A percentile compares a stretch with the other conserved stretches of the same genome.
phyloP scores from a whole-genome alignment of 1,140 invertebrate species.

The Portunus trituberculatus region DNA sequence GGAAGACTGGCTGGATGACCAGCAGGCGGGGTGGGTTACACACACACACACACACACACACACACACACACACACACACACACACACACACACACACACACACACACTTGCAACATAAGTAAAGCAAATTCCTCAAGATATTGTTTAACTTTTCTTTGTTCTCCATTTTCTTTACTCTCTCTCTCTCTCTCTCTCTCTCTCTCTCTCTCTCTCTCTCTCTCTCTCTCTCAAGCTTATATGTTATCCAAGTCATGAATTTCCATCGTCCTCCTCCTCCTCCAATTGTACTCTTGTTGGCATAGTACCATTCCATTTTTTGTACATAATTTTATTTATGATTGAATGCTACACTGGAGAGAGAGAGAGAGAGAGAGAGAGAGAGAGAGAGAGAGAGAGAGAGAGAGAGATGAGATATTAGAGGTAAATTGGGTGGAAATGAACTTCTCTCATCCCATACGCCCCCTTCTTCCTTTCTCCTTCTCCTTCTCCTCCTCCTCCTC shows the following conservation, averaged over 20 bases:
- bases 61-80: conserved; percentile 1
- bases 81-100: neutral
- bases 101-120: neutral
- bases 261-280: neutral
- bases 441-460: neutral
- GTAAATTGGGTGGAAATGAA: conserved; percentile 26
- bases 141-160: neutral
- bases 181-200: neutral
- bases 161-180: neutral
- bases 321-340: neutral
- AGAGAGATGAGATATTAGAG: conserved; percentile 36
- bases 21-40: neutral
- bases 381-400: conserved; percentile 36
- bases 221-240: neutral
- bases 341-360: neutral
- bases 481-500: neutral
- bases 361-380: conserved; percentile 28
- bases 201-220: conserved; percentile 26
- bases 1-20: no score
- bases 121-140: neutral
- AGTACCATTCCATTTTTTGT: neutral
- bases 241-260: neutral
- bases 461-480: neutral
- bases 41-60: neutral
- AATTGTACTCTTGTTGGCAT: neutral